Evolutionary conservation across 2,113 vertebrate species (phyloP).

Genomic region (Ifrita kowaldi): DNA sequence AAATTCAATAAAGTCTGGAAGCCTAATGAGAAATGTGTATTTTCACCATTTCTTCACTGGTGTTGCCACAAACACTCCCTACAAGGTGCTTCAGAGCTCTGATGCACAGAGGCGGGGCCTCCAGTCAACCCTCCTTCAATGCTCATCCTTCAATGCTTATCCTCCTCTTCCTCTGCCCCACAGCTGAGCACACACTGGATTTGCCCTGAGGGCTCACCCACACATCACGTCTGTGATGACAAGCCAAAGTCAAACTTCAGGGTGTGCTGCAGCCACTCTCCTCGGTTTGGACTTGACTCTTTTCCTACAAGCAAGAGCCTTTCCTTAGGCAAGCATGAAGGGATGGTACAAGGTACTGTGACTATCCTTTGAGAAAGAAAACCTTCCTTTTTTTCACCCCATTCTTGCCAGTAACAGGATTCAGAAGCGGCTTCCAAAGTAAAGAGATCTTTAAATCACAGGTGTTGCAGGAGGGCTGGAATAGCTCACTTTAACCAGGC

Average conservation of each 20-base stretch:
- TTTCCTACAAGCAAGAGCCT: background rate
- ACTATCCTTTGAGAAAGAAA: background rate
- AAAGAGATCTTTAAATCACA: constrained; percentile 60
- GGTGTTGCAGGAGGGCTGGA: constrained; percentile 12
- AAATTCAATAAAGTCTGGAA: background rate
- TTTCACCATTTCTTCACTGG: background rate
- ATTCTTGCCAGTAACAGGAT: background rate
- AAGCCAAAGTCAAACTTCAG: background rate
- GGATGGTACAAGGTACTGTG: background rate
- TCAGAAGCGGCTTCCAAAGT: background rate
- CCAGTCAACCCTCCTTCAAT: rapidly evolving
- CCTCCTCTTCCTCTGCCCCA: background rate
- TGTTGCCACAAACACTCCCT: background rate
- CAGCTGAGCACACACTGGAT: background rate
- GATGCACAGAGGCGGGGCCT: background rate
- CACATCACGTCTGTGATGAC: background rate
- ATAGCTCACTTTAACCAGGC: constrained; percentile 67
- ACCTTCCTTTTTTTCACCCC: background rate
- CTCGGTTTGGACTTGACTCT: background rate
- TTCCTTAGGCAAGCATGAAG: background rate
- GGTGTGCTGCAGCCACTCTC: background rate
- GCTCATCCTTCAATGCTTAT: background rate
- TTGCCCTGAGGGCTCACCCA: background rate
- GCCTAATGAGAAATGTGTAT: background rate
- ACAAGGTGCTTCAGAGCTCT: background rate